Percentiles rank a stretch among this genome's conserved stretches.
phyloP scores from a whole-genome alignment of 2,888 invertebrate species.

The Amorpha juglandis region DNA sequence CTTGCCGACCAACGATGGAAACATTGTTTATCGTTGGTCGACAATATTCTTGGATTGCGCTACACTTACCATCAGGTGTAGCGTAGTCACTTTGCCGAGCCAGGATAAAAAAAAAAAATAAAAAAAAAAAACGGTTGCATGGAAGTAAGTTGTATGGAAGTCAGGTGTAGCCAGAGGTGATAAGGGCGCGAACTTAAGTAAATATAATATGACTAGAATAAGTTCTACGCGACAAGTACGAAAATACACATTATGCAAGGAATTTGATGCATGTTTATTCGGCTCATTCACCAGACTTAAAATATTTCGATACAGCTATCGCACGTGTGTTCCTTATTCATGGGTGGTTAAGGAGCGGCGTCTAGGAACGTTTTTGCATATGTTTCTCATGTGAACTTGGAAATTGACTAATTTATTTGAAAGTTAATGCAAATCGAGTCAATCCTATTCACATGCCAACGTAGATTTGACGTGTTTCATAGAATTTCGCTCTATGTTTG shows the following conservation, averaged over 20 bases:
- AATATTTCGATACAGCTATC: slow-evolving; percentile 16
- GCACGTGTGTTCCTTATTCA: slow-evolving; percentile 18
- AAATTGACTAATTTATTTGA: slow-evolving; percentile 12
- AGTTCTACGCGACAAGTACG: too few species aligned
- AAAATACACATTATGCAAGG: not conserved
- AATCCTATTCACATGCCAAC: slow-evolving; percentile 7
- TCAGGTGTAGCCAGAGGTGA: too few species aligned
- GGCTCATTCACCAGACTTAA: slow-evolving; percentile 2
- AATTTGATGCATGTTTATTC: not conserved
- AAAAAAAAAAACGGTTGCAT: too few species aligned
- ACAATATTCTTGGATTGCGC: too few species aligned
- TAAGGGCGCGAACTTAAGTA: too few species aligned
- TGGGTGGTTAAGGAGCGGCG: slow-evolving; percentile 15
- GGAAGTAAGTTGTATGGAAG: too few species aligned
- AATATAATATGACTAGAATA: too few species aligned
- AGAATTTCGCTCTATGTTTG: not conserved
- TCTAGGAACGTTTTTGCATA: slow-evolving; percentile 17
- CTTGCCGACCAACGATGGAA: too few species aligned
- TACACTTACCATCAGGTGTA: too few species aligned
- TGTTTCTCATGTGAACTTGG: slow-evolving; percentile 22
- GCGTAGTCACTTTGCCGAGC: too few species aligned
- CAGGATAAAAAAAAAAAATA: too few species aligned
- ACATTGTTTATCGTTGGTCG: too few species aligned
- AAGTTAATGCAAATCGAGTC: slow-evolving; percentile 3
- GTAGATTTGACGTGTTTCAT: not conserved